Evolutionary conservation across 2,113 vertebrate genomes (phyloP).

Genomic region (Lophotis ruficrista): DNA sequence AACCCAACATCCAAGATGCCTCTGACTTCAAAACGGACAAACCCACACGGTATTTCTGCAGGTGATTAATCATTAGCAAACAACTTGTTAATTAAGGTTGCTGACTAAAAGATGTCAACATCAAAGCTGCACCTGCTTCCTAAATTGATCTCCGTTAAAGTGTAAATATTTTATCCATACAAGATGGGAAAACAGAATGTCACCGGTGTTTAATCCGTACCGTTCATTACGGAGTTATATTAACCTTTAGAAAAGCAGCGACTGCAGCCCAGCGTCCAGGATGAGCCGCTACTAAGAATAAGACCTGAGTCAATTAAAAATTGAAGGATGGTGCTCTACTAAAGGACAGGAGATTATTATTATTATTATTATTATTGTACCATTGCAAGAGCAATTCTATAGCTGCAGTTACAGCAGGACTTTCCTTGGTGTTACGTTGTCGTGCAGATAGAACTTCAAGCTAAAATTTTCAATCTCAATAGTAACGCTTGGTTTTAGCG

Average conservation of each 20-base stretch:
- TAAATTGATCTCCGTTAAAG: slow-evolving; percentile 7
- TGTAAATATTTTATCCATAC: slow-evolving; percentile 48
- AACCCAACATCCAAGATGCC: background rate
- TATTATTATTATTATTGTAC: background rate
- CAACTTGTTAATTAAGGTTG: slow-evolving; percentile 45
- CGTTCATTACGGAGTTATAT: slow-evolving; percentile 11
- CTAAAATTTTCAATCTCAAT: background rate
- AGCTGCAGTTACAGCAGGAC: background rate
- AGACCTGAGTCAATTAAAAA: slow-evolving; percentile 27
- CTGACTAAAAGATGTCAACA: slow-evolving; percentile 15
- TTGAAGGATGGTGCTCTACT: background rate
- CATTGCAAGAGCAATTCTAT: background rate
- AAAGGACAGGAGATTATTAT: background rate
- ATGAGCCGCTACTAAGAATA: background rate
- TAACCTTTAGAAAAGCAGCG: slow-evolving; percentile 43
- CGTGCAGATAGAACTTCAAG: background rate
- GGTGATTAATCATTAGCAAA: slow-evolving; percentile 36
- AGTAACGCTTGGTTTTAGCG: background rate
- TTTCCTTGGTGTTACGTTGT: background rate
- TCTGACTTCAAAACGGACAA: background rate
- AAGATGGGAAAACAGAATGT: slow-evolving; percentile 20
- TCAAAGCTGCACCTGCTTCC: slow-evolving; percentile 20
- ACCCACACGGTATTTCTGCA: background rate
- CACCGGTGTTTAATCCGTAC: background rate
- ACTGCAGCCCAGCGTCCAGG: background rate